Evolutionary conservation across 2,113 vertebrate species (phyloP), one percentile per base, ranked within the genome.

Genomic region (Dipodomys ordii): DNA sequence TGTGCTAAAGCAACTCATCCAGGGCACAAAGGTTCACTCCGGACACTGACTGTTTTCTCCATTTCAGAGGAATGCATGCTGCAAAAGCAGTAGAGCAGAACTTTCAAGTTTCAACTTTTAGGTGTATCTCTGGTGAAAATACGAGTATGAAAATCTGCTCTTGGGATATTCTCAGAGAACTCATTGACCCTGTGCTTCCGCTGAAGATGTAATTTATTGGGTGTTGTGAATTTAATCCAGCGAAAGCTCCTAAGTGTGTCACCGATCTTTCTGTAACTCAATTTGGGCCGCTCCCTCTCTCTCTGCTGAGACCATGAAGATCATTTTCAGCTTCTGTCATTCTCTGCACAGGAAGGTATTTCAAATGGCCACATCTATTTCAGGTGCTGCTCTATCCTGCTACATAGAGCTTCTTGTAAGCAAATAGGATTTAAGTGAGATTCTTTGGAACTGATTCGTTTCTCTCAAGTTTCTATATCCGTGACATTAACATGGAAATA

Each of bases 351-450:
- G 76, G 72, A 95, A 91, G 87, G 44, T 81, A 93, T 95, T 95
- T 96, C 76, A 94, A 95, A 96, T 2, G 71, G 82, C 79, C 65
- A 11, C 67, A 76, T 90, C 90, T 96, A 92, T 96, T 97, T 96
- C 85, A 84, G 82, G 32, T 30, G 7, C 12, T 85, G 73, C 53
- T 95, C 25, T 83, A 7, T 83, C 87, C 20, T 92, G 74, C 83
- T 88, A 82, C 15, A 7, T 23, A 85, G 78, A 96, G 60, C 8
- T 93, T 68, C 82, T 83, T 86, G 13, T 88, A 85, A 69, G 79
- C 76, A 96, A 94, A 96, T 69, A 90, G 88, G 95, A 92, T 27
- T 46, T 91, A 95, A 96, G 28, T 93, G 39, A 25, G 23, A 73
- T 83, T 85, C 77, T 80, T 90, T 69, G 68, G 49, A 84, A 87